These are phyloP conservation scores for Orchesellides sinensis DNA, from an alignment of 2,888 invertebrate genomes.

Conservation along the genomic window DNA sequence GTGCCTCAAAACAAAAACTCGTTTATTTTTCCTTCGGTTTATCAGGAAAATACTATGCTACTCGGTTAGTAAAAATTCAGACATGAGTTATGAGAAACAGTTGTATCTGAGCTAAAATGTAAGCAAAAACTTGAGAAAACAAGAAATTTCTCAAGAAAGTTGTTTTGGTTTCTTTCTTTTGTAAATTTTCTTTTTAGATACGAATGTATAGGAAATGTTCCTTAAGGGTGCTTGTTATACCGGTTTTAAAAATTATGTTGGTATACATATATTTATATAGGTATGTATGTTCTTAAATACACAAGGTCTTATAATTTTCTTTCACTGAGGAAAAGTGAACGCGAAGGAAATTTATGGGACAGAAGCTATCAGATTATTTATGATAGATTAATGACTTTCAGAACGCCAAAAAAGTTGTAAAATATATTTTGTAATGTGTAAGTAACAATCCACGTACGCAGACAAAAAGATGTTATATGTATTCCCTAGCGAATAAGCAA, in stretches of 20 bases:
- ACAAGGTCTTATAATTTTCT: slow-evolving; percentile 15
- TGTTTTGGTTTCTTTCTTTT: slow-evolving; percentile 48
- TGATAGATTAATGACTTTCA: slow-evolving; percentile 75
- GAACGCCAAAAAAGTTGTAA: slow-evolving; percentile 72
- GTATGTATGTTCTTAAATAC: slow-evolving; percentile 14
- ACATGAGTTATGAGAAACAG: slow-evolving; percentile 59
- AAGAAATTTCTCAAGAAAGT: slow-evolving; percentile 39
- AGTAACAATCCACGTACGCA: too few species aligned
- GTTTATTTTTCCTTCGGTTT: slow-evolving; percentile 4
- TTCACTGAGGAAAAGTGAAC: slow-evolving; percentile 26
- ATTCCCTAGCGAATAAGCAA: too few species aligned
- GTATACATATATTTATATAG: slow-evolving; percentile 1
- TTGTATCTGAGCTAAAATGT: slow-evolving; percentile 62
- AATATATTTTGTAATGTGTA: slow-evolving; percentile 62
- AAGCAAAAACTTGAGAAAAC: slow-evolving; percentile 53
- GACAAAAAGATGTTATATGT: too few species aligned
- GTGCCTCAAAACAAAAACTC: too few species aligned
- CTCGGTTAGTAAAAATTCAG: slow-evolving; percentile 37
- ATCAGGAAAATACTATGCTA: slow-evolving; percentile 18
- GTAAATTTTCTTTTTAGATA: slow-evolving; percentile 44
- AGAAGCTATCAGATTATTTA: slow-evolving; percentile 75
- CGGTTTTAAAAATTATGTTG: too few species aligned
- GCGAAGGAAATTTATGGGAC: slow-evolving; percentile 71
- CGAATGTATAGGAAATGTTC: too few species aligned
- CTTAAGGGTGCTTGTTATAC: too few species aligned